Evolutionary conservation across 2,797 vertebrate genomes (phyloP), one percentile per base, ranked within the genome.

Genomic region (Sus cebifrons): DNA sequence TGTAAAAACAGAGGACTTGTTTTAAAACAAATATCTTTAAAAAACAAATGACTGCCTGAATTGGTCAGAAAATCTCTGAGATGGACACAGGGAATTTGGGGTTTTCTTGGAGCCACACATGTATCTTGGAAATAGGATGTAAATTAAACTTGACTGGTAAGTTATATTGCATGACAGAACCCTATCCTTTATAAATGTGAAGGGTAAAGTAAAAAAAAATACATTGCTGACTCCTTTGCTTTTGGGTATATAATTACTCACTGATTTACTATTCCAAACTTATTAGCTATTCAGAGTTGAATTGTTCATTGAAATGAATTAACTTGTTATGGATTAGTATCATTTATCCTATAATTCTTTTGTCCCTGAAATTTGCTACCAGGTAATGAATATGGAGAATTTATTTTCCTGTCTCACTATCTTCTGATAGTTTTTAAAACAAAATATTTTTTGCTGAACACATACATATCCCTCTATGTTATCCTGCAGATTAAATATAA

Each of bases 391-490:
- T 86, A 49, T 40, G 8, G 8, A 91, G 21, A 52, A 68, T 32
- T 20, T 74, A 0, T 77, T 82, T 87, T 32, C 21, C 65, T 77
- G 3, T 49, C 16, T n/a, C 15, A 68, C 7, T 64, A 79, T 82
- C 44, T 78, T 78, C 52, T 92, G 70, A 78, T 16, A 82, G 7
- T n/a, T 92, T 85, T 36, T 58, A 88, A 94, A 87, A 32, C 14
- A 29, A 92, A 93, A 1, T 29, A 1, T 75, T 68, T 54, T 54
- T 86, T 96, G 62, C 18, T 27, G 32, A 83, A 79, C 2, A 44
- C 23, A 44, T 23, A 16, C 3, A 52, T 64, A 18, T 32, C 1
- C 40, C 13, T 12, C 40, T 3, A 32, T 58, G 44, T 14, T 25
- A 32, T 84, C 40, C 2, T 93, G 82, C 67, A 86, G 5, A 97